Base-by-base conservation (phyloP, 2,888 invertebrate species). In the Ganaspis brasiliensis region DNA sequence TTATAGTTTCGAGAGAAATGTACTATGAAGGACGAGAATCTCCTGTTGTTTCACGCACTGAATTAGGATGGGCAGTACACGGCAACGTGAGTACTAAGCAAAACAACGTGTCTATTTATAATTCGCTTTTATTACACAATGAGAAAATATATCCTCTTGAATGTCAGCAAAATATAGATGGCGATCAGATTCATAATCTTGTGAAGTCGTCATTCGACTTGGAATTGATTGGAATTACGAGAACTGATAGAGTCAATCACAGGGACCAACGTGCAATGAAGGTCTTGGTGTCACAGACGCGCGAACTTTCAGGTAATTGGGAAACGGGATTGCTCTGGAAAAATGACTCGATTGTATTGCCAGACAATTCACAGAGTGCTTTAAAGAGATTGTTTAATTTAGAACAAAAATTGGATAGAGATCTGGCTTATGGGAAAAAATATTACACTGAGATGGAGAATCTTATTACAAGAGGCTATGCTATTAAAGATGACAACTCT, bases 391-490 rank as follows among this genome's bases (percentile, higher is more conserved):
- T 79, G 14, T 2, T 21, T 24, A 31, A 16, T 10, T 24, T 72
- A 26, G 77, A 81, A 57, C 73, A 57, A 37, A 78, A 70, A 26
- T n/a, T 81, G 0, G 74, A 79, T 55, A 74, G 61, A 14, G 59
- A 78, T 21, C 0, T 4, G 3, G 45, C 12, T 0, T 45, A 10
- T 45, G 45, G 10, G 8, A 0, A 45, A 9, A 12, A 45, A 10
- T 73, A 77, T 24, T 73, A 70, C 8, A 21, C 5, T 6, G 73
- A 73, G 14, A 77, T 73, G 61, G 6, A 71, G 5, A 52, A 55
- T 1, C 26, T 76, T n/a, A 14, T 76, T 1, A 26, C 26, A 21
- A 6, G 37, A 1, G 72, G 71, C 4, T 77, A 71, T 26, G 71
- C 71, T 8, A 19, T 26, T 31, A 70, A 56, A 49, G 8, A 19